A percentile compares a stretch with the other conserved stretches of the same genome.
phyloP scores from a whole-genome alignment of 2,113 vertebrate species.

The Tyrannus savana region DNA sequence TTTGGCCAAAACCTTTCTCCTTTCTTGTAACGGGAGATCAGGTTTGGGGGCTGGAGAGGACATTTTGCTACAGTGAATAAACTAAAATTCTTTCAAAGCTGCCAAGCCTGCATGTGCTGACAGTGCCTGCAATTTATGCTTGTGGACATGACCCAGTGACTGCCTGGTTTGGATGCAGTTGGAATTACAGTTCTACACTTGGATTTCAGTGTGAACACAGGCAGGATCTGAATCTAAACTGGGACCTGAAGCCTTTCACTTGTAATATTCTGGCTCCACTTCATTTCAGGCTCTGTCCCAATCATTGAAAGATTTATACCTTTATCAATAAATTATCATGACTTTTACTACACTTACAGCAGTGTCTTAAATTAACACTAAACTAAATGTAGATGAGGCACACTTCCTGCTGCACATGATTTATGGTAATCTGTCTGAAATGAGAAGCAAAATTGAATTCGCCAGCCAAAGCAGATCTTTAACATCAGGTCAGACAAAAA shows the following conservation, averaged over 20 bases:
- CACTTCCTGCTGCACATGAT: conserved; percentile 49
- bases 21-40: conserved; percentile 8
- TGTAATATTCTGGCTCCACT: background rate
- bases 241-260: conserved; percentile 24
- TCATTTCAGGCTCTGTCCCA: conserved; percentile 47
- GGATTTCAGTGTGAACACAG: conserved; percentile 25
- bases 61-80: conserved; percentile 5
- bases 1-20: conserved; percentile 39
- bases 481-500: background rate
- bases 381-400: conserved; percentile 57
- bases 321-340: conserved; percentile 69
- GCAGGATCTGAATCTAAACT: conserved; percentile 32
- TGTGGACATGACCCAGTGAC: conserved; percentile 35
- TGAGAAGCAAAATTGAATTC: conserved; percentile 43
- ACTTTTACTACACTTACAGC: conserved; percentile 62
- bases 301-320: conserved; percentile 63
- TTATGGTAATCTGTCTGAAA: conserved; percentile 22
- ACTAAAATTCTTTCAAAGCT: background rate
- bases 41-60: background rate
- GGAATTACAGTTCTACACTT: conserved; percentile 12
- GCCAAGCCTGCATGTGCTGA: conserved; percentile 55
- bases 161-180: conserved; percentile 32
- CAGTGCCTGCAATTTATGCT: conserved; percentile 30
- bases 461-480: conserved; percentile 11
- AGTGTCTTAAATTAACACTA: conserved; percentile 63